Percentiles rank a stretch among this genome's conserved stretches.
Conservation (phyloP, 2,113 vertebrate species). For the Hydropotes inermis region DNA sequence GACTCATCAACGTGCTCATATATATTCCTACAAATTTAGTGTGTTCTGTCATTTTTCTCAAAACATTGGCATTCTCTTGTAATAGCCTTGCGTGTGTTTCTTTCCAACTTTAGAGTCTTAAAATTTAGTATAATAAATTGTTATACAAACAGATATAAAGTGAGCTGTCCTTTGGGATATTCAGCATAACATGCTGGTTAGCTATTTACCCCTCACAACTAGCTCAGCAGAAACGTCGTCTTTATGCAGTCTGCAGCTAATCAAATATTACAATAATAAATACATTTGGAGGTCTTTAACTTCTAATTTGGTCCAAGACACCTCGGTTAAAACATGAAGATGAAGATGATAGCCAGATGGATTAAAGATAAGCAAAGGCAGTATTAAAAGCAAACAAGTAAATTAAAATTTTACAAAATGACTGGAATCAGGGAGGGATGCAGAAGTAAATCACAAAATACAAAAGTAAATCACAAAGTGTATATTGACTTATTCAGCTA, state of each 20-base stretch:
- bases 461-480: not conserved
- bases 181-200: constrained; percentile 27
- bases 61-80: constrained; percentile 55
- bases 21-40: constrained; percentile 40
- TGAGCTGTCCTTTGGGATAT: constrained; percentile 53
- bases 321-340: constrained; percentile 36
- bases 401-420: not conserved
- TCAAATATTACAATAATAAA: constrained; percentile 32
- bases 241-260: constrained; percentile 55
- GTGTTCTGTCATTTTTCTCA: constrained; percentile 60
- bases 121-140: constrained; percentile 58
- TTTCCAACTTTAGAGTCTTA: constrained; percentile 10
- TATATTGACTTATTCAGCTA: constrained; percentile 32
- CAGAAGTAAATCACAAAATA: not conserved
- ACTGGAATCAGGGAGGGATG: not conserved
- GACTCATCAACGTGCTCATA: constrained; percentile 44
- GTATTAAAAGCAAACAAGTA: constrained; percentile 30
- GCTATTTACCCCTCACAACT: constrained; percentile 31
- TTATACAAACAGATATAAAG: constrained; percentile 59
- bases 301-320: constrained; percentile 39
- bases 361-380: constrained; percentile 38
- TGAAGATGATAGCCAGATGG: constrained; percentile 39
- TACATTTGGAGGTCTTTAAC: constrained; percentile 35
- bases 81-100: constrained; percentile 26
- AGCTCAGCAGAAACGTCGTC: constrained; percentile 31